These are phyloP conservation scores for Aleiodes leptofemur DNA, from an alignment of 2,888 invertebrate genomes.

Conservation along the genomic window DNA sequence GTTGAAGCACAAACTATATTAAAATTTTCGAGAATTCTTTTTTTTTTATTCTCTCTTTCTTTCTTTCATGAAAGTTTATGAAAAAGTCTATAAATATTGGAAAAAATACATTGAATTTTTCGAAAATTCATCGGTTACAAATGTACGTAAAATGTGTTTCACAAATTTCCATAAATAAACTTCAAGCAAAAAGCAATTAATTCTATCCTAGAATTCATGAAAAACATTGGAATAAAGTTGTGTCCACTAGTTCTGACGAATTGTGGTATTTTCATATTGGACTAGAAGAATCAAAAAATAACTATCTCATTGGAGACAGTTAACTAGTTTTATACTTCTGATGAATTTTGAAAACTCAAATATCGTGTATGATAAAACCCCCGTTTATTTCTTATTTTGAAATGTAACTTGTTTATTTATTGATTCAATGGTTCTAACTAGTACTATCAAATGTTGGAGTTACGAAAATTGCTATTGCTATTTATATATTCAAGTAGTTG, in stretches of 20 bases:
- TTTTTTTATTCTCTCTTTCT: too few relatives aligned
- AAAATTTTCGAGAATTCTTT: too few relatives aligned
- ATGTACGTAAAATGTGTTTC: background rate
- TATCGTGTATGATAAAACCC: background rate
- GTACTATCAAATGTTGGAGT: background rate
- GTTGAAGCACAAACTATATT: too few relatives aligned
- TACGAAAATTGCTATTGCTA: slow-evolving; percentile 8
- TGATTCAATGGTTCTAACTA: background rate
- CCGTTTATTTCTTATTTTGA: background rate
- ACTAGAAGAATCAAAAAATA: slow-evolving; percentile 4
- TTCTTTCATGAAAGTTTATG: too few relatives aligned
- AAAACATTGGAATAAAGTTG: too few relatives aligned
- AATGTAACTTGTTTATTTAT: slow-evolving; percentile 23
- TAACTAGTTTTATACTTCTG: background rate
- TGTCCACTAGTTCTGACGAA: background rate
- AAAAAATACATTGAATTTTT: too few relatives aligned
- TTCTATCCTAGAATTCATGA: too few relatives aligned
- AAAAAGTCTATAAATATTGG: too few relatives aligned
- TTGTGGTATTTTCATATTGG: background rate
- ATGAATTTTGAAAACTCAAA: slow-evolving; percentile 34
- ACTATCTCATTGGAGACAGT: background rate
- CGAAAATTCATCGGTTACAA: background rate
- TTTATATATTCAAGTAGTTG: slow-evolving; percentile 6
- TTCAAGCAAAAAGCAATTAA: background rate
- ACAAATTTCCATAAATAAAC: background rate